Conservation (phyloP, 2,797 vertebrate species). For the Lepidocolaptes lacrymiger region DNA sequence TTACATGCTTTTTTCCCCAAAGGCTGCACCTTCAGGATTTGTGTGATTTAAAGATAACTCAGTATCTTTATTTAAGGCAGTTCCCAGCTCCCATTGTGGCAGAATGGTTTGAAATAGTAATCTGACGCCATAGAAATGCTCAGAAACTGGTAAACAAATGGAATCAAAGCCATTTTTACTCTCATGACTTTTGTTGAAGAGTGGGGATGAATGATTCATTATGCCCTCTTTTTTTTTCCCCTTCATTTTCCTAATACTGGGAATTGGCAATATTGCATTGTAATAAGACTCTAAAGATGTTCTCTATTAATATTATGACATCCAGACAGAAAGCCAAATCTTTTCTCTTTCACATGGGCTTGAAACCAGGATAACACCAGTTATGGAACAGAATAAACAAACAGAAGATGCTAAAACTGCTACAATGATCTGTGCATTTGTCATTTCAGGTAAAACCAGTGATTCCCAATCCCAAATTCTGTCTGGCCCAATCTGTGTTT, state of each 20-base stretch:
- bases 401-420: not conserved
- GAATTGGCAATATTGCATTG: slow-evolving; percentile 15
- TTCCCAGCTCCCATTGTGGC: not conserved
- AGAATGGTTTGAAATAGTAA: slow-evolving; percentile 19
- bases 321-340: slow-evolving; percentile 40
- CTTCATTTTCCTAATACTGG: slow-evolving; percentile 37
- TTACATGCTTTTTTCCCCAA: not conserved
- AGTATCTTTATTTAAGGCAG: not conserved
- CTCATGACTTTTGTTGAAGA: slow-evolving; percentile 54
- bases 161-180: slow-evolving; percentile 52
- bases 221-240: not conserved
- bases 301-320: slow-evolving; percentile 59
- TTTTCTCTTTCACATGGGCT: slow-evolving; percentile 52
- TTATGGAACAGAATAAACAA: slow-evolving; percentile 28
- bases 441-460: not conserved
- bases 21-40: not conserved
- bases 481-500: not conserved
- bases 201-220: slow-evolving; percentile 50
- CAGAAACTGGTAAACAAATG: slow-evolving; percentile 63
- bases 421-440: not conserved
- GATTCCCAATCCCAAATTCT: not conserved
- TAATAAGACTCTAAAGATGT: slow-evolving; percentile 55
- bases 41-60: not conserved
- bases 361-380: slow-evolving; percentile 31
- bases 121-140: slow-evolving; percentile 17